Evolutionary conservation across 35 echinoderm and acorn worm genomes (phyloP).

Genomic region (Diadema setosum): DNA sequence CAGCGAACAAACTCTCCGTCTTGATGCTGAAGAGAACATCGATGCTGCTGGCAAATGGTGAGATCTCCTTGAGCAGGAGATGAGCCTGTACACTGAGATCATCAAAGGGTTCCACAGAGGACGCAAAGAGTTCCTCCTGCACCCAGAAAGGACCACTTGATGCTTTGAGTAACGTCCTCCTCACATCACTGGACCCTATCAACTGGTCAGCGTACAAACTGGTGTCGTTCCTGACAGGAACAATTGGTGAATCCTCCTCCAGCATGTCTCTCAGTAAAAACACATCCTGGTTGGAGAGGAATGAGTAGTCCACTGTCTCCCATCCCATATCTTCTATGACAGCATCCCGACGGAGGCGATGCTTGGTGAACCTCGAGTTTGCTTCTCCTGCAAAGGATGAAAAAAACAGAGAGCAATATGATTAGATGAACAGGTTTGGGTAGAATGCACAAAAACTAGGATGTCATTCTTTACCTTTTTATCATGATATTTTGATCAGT

Average conservation of each 20-base stretch:
- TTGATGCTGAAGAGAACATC: background rate
- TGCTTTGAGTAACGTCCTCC: background rate
- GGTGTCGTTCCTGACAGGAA: background rate
- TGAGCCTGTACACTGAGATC: background rate
- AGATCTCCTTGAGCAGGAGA: background rate
- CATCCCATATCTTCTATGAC: background rate
- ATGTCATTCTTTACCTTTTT: too few species aligned
- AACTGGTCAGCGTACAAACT: background rate
- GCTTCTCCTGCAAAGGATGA: background rate
- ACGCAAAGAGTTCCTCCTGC: background rate
- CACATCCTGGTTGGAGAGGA: background rate
- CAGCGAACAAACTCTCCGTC: background rate
- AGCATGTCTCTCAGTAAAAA: background rate
- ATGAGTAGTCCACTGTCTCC: background rate
- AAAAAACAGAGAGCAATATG: background rate
- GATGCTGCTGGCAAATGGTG: background rate
- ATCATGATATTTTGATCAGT: too few species aligned
- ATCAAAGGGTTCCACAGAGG: background rate
- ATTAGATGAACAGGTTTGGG: background rate
- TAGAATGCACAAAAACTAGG: too few species aligned
- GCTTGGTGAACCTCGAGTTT: background rate
- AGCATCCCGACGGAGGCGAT: background rate
- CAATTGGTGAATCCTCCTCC: background rate
- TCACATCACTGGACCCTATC: background rate
- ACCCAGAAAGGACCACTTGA: conserved; percentile 1